Base-by-base conservation (phyloP, 2,797 vertebrate species). In the Phrynocephalus guinanensis region DNA sequence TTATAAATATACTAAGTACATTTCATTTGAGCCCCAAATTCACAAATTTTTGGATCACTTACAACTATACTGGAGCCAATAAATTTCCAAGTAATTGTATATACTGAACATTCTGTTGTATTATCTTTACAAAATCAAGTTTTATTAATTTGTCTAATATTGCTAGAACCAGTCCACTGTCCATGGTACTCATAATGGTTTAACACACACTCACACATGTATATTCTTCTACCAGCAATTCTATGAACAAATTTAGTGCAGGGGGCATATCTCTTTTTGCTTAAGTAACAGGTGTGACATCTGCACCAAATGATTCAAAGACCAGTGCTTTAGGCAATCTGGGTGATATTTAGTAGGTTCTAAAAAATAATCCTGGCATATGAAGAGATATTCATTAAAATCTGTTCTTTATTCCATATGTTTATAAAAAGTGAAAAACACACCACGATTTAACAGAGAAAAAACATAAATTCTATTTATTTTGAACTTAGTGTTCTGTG, bases 241-340 rank as follows among this genome's bases (percentile, higher is more conserved):
- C 60, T 26, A 79, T 66, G 24, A 52, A 67, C 30, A 38, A n/a
- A 10, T 67, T 72, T 75, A 72, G 56, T 83, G 52, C 73, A 60
- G 20, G 33, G 22, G 56, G 67, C 20, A 68, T 52, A 76, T 50
- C 66, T 82, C 84, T n/a, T 52, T 85, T 82, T 85, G 50, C 63
- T 16, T 48, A 13, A 70, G 63, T 13, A 60, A 84, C 80, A 81
- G 48, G 33, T 33, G 48, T 82, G 66, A 71, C 66, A 81, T 60
- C 50, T 79, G 60, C 38, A 78, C 68, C 28, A 28, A 38, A 73
- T 52, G 67, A 48, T 79, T 84, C 77, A 88, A 67, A 88, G 70
- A 26, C 28, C 78, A 79, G 73, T 73, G 67, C 82, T 79, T 68
- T 52, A 67, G 68, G 56, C 60, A 80, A 79, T 73, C 48, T 28